A percentile compares a stretch with the other conserved stretches of the same genome.
Conservation (phyloP, 1,140 invertebrate species). For the Acromyrmex heyeri region DNA sequence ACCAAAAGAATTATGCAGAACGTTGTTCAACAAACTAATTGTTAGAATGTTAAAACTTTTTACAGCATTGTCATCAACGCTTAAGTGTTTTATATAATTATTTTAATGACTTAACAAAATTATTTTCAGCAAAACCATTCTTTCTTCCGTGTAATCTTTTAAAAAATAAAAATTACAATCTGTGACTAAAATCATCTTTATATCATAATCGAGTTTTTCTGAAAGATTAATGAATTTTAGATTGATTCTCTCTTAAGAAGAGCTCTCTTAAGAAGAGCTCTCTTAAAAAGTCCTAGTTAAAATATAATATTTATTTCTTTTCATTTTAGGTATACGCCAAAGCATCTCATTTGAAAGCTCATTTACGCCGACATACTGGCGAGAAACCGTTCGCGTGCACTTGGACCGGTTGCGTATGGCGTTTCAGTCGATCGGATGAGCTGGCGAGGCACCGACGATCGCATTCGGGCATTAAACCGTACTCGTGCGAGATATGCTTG, state of each 20-base stretch:
- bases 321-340: constrained; percentile 93
- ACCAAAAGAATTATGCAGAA: too few species aligned
- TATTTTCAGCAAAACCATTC: too few species aligned
- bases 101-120: too few species aligned
- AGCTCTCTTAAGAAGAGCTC: not conserved
- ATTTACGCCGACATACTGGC: constrained; percentile 96
- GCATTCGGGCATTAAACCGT: constrained; percentile 95
- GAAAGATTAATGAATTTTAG: not conserved
- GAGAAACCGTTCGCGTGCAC: constrained; percentile 97
- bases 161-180: not conserved
- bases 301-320: constrained; percentile 13
- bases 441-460: constrained; percentile 93
- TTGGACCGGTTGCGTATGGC: constrained; percentile 97
- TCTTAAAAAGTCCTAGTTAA: not conserved
- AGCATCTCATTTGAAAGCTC: constrained; percentile 97
- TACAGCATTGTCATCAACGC: too few species aligned
- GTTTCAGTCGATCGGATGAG: constrained; percentile 97
- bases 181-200: not conserved
- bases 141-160: too few species aligned
- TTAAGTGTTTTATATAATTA: too few species aligned
- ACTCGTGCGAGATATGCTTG: constrained; percentile 93
- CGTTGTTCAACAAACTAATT: too few species aligned
- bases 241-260: not conserved
- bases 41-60: too few species aligned
- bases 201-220: not conserved